Evolutionary conservation across 2,797 vertebrate species (phyloP), one percentile per base, ranked within the genome.

Genomic region (Diceros bicornis): DNA sequence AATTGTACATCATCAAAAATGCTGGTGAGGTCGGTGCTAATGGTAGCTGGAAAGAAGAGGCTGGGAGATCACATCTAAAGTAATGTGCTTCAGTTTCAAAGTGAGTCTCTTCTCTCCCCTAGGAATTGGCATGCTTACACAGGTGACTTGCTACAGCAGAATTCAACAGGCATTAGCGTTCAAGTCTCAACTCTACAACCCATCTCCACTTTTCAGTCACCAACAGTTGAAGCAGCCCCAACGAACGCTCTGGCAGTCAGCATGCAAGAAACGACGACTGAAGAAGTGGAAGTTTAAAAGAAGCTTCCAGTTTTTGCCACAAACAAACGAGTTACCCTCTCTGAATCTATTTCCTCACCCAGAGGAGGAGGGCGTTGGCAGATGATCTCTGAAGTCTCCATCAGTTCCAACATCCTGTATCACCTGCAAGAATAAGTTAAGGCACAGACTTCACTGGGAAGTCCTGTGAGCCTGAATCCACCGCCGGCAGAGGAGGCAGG

Each of bases 141-240:
- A 50, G 18, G 79, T 74, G 64, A 91, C 7, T 64, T 64, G 69
- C 74, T 83, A 37, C 74, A 44, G 27, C 50, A 47, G 55, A 79
- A 93, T 91, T 66, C 69, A 81, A 29, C 20, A 18, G 14, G 32
- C 29, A 10, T 47, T 79, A 69, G 62, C 90, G 62, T 83, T 86
- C 86, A 91, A 86, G 79, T 91, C 74, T 91, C 85, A 89, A n/a
- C 25, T 79, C 77, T 57, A 74, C 37, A 44, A 91, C 44, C 34
- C 6, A 64, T 44, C 27, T 75, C 71, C 25, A 37, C 25, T 74
- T 14, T 37, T 72, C 72, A 89, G 12, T 32, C 69, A 62, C 4
- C 17, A 34, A 3, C 55, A 61, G 8, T n/a, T 41, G 64, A 69
- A 47, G 16, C 32, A 72, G 37, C 25, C 27, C 37, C 16, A 50